Conservation (phyloP, 2,113 vertebrate species). For the Alectura lathami region DNA sequence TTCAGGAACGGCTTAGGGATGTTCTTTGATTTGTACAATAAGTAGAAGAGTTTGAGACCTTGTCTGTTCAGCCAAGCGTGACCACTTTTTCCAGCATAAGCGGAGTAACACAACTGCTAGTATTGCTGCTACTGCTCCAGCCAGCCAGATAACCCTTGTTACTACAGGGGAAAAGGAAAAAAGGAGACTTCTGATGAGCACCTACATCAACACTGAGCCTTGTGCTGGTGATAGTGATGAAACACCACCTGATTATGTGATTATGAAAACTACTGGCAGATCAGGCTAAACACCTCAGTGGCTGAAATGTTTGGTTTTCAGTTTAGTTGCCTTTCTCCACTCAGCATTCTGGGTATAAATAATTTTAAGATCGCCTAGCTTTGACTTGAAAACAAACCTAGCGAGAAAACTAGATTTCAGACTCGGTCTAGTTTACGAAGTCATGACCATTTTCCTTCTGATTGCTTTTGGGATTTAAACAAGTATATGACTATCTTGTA, state of each 20-base stretch:
- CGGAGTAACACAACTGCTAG: background rate
- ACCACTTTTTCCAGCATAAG: background rate
- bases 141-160: background rate
- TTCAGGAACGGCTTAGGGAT: slow-evolving; percentile 21
- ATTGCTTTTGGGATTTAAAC: background rate
- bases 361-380: background rate
- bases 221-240: background rate
- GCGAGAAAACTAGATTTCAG: background rate
- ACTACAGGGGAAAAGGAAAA: background rate
- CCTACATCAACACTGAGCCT: background rate
- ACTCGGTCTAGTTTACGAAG: background rate
- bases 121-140: background rate
- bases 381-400: background rate
- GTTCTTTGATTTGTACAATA: slow-evolving; percentile 1
- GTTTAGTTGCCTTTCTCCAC: background rate
- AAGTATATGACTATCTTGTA: background rate
- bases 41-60: background rate
- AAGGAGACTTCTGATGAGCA: background rate
- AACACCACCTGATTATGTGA: background rate
- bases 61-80: background rate
- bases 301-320: background rate
- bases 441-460: background rate
- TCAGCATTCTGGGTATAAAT: background rate
- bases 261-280: background rate
- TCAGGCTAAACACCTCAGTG: background rate